Percentiles rank a stretch among this genome's conserved stretches.
Conservation (phyloP, 2,113 vertebrate species). For the Myotis davidii region DNA sequence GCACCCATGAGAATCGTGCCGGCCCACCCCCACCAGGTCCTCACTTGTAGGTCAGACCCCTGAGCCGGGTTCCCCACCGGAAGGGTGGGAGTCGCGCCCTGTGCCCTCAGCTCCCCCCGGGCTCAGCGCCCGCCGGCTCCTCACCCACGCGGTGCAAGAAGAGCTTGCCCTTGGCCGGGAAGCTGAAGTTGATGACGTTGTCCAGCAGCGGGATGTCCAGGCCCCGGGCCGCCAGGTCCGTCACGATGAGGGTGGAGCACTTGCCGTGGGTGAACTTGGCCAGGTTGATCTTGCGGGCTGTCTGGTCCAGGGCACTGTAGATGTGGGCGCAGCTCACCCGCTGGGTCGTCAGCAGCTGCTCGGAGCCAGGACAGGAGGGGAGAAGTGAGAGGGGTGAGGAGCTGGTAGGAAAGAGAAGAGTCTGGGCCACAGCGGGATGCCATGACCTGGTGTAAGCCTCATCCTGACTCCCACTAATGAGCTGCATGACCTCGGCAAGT, state of each 20-base stretch:
- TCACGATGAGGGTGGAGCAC: slow-evolving; percentile 94
- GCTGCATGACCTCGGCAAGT: not conserved
- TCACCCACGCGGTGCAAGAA: slow-evolving; percentile 97
- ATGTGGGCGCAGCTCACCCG: slow-evolving; percentile 93
- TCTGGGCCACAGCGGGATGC: fast-evolving
- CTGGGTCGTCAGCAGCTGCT: slow-evolving; percentile 89
- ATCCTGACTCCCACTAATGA: not conserved
- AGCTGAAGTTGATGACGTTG: slow-evolving; percentile 98
- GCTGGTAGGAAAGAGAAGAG: not conserved
- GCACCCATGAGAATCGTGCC: too few species aligned
- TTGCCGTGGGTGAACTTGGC: slow-evolving; percentile 94
- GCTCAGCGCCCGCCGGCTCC: slow-evolving; percentile 61
- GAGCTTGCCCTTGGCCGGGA: slow-evolving; percentile 95
- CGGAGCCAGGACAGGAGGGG: fast-evolving
- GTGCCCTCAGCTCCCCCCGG: too few species aligned
- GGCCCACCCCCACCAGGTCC: too few species aligned
- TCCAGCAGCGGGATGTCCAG: slow-evolving; percentile 98
- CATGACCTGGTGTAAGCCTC: fast-evolving
- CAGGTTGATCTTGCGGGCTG: slow-evolving; percentile 97
- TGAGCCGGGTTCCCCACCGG: too few species aligned
- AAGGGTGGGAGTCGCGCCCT: too few species aligned
- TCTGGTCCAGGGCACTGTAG: slow-evolving; percentile 97
- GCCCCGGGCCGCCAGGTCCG: slow-evolving; percentile 95
- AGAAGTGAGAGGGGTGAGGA: not conserved
- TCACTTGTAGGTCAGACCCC: too few species aligned